Evolutionary conservation across 1,140 invertebrate species (phyloP), one percentile per base, ranked within the genome.

Genomic region (Mactra quadrangularis): DNA sequence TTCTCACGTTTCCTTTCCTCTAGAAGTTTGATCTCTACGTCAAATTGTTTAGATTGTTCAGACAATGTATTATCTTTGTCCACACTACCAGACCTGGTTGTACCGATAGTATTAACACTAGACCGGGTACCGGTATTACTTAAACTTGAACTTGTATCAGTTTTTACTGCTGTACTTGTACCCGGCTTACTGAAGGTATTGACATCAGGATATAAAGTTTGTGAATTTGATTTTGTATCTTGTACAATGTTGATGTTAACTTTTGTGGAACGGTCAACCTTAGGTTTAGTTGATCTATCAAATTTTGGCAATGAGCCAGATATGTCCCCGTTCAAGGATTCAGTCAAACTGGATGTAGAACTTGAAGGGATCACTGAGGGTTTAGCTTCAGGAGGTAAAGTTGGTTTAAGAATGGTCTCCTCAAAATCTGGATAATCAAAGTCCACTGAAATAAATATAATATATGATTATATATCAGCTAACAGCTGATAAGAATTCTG

Each of bases 1-100:
- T 95, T 93, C 84, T 94, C 94, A 84, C 94, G 93, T 31, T 94
- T 93, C 72, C 95, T 90, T 0, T 94, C 76, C 93, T 95, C 94
- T 4, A 95, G 41, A 22, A 70, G 76, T 52, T 74, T 71, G 2
- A 84, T 29, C 15, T 76, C 62, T 57, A 29, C 68, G 0, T 72
- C 55, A 59, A 72, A 35, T 53, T 62, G 35, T 11, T 29, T 66
- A 27, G 53, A 59, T 22, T 57, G 29, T 59, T 52, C 53, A 7
- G 19, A 0, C 59, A 57, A 27, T 41, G 45, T 78, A 25, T 60
- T 71, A 45, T 41, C 53, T 33, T 31, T 52, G 53, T 53, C 57
- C 60, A 38, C 15, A 41, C n/a, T 41, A 41, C 3, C 22, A 22
- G 57, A 22, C 79, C 57, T 70, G 53, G 13, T 64, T 13, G 27